Evolutionary conservation across 1,140 invertebrate genomes (phyloP).

Genomic region (Ostrea denselamellosa): DNA sequence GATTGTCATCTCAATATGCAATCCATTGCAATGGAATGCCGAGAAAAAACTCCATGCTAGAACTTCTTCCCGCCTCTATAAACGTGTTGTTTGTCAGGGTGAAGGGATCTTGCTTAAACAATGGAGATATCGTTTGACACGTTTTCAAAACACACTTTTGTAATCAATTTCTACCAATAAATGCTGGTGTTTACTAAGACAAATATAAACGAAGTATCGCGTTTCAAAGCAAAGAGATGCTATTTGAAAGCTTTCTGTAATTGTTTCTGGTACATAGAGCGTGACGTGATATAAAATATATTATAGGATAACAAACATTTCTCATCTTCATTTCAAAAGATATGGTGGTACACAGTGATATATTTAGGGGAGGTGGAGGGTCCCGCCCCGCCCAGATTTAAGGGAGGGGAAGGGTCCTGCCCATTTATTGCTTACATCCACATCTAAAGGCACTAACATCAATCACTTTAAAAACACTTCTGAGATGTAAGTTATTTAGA

Average conservation of each 20-base stretch:
- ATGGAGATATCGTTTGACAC: constrained; percentile 15
- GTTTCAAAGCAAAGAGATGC: not conserved
- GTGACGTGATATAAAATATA: not conserved
- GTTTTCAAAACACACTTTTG: constrained; percentile 19
- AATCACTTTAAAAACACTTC: too few relatives aligned
- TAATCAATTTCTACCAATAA: constrained; percentile 15
- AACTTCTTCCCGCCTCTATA: not conserved
- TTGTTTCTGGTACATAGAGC: not conserved
- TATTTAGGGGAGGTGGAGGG: too few relatives aligned
- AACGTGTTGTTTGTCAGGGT: not conserved
- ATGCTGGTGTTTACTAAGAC: not conserved
- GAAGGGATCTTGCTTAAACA: not conserved
- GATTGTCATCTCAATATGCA: constrained; percentile 9
- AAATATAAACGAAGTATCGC: not conserved
- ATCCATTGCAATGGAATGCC: constrained; percentile 3
- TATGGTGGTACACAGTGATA: not conserved
- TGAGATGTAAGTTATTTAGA: too few relatives aligned
- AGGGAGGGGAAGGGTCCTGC: too few relatives aligned
- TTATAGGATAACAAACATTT: too few relatives aligned
- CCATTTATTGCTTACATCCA: too few relatives aligned
- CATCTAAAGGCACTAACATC: too few relatives aligned
- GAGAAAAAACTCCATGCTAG: not conserved
- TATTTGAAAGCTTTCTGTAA: not conserved
- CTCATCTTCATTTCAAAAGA: not conserved
- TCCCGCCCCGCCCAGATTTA: too few relatives aligned